These are phyloP conservation scores for Dynastes tityus DNA, from an alignment of 2,888 invertebrate genomes.

Conservation along the genomic window DNA sequence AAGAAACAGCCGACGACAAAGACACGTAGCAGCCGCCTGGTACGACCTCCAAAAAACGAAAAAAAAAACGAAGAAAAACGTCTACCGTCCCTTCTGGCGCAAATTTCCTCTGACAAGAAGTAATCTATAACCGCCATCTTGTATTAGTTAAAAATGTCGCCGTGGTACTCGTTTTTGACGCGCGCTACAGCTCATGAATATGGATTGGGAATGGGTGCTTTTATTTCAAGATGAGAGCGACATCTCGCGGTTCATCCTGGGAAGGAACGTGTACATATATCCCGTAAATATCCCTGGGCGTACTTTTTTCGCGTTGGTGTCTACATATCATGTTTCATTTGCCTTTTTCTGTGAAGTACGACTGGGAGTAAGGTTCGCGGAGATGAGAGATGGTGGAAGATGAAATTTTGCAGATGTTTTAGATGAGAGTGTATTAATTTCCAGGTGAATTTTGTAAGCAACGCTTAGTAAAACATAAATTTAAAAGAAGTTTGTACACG, in stretches of 20 bases:
- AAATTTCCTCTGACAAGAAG: slow-evolving; percentile 63
- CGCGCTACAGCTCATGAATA: slow-evolving; percentile 63
- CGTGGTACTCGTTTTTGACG: slow-evolving; percentile 59
- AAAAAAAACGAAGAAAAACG: slow-evolving; percentile 5
- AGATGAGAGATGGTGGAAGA: no score
- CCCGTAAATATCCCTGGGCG: not conserved
- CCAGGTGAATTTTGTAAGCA: no score
- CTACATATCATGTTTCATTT: slow-evolving; percentile 36
- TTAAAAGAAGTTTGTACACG: no score
- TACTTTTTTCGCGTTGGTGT: slow-evolving; percentile 2
- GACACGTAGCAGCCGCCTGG: not conserved
- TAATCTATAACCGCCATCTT: slow-evolving; percentile 68
- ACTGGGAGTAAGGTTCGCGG: not conserved
- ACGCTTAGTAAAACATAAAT: no score
- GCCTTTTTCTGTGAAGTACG: not conserved
- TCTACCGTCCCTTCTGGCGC: slow-evolving; percentile 51
- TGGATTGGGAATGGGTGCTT: slow-evolving; percentile 58
- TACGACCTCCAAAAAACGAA: not conserved
- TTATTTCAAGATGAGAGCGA: slow-evolving; percentile 32
- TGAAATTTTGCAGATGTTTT: no score
- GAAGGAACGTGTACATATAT: not conserved
- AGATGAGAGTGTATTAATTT: no score
- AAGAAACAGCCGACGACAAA: not conserved
- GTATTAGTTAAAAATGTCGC: slow-evolving; percentile 66
- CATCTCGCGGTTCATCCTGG: slow-evolving; percentile 1